Conservation (phyloP, 53 echinoderm and acorn worm species). For the Arbacia lixula region DNA sequence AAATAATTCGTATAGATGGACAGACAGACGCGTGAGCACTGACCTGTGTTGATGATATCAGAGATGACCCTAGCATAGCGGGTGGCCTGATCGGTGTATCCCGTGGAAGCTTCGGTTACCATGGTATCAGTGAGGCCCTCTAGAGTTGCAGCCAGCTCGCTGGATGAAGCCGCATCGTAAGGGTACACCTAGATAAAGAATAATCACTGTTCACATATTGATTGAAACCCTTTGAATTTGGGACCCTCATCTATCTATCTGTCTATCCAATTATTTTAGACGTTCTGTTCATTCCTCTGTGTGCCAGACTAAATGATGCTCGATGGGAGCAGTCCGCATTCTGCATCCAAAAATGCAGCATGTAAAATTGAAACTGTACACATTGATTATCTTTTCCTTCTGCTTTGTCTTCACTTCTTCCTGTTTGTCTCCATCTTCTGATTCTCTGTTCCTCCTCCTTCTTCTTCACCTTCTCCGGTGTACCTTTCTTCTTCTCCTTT, state of each 20-base stretch:
- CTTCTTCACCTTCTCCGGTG: no score
- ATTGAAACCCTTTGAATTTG: not conserved
- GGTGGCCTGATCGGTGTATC: not conserved
- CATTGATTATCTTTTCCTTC: no score
- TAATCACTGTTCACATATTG: no score
- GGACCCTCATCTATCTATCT: not conserved
- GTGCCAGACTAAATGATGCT: no score
- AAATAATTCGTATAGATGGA: no score
- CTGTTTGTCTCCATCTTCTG: no score
- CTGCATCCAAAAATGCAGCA: no score
- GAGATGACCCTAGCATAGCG: conserved; percentile 30
- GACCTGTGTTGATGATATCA: conserved; percentile 41
- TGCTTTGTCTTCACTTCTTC: no score
- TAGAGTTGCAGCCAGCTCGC: conserved; percentile 5
- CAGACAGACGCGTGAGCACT: no score
- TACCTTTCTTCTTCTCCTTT: no score
- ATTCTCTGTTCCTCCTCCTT: no score
- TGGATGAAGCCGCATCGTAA: not conserved
- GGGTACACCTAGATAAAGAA: conserved; percentile 16
- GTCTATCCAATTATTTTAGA: not conserved
- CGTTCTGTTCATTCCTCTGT: not conserved
- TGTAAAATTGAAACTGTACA: no score
- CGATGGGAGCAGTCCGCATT: not conserved
- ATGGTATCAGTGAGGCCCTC: conserved; percentile 13
- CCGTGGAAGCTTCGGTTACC: conserved; percentile 30